Evolutionary conservation across 2,113 vertebrate species (phyloP).

Genomic region (Potamarius usumacintae): DNA sequence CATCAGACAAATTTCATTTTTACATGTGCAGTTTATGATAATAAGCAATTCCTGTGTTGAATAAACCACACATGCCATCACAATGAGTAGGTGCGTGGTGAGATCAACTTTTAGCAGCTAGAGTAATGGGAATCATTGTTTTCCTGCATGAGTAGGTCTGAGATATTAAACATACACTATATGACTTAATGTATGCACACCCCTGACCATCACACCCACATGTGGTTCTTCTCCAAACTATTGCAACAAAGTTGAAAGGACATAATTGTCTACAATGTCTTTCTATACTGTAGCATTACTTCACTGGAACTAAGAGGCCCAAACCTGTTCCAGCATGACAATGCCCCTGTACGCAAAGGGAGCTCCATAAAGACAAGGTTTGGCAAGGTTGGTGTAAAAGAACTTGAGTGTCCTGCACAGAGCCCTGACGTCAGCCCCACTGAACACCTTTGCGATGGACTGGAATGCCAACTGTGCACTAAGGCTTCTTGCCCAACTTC

Average conservation of each 20-base stretch:
- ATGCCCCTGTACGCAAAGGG: too few relatives aligned
- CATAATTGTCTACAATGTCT: background rate
- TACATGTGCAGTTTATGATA: slow-evolving; percentile 38
- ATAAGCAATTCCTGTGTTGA: background rate
- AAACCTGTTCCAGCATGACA: background rate
- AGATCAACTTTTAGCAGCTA: background rate
- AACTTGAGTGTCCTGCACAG: too few relatives aligned
- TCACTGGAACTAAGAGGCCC: background rate
- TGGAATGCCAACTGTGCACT: too few relatives aligned
- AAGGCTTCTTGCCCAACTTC: too few relatives aligned
- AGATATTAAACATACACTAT: background rate
- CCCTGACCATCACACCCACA: background rate
- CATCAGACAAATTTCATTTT: slow-evolving; percentile 46
- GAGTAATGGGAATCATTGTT: background rate
- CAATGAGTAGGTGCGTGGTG: background rate
- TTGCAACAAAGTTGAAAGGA: background rate
- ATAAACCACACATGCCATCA: slow-evolving; percentile 32
- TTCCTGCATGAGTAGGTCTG: background rate
- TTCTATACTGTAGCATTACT: background rate
- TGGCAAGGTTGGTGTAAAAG: too few relatives aligned
- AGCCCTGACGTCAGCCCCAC: too few relatives aligned
- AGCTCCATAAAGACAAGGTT: too few relatives aligned
- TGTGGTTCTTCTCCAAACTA: background rate
- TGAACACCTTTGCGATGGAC: too few relatives aligned
- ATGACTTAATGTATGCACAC: background rate